Conservation (phyloP, 2,113 vertebrate genomes). For the Siniperca chuatsi region DNA sequence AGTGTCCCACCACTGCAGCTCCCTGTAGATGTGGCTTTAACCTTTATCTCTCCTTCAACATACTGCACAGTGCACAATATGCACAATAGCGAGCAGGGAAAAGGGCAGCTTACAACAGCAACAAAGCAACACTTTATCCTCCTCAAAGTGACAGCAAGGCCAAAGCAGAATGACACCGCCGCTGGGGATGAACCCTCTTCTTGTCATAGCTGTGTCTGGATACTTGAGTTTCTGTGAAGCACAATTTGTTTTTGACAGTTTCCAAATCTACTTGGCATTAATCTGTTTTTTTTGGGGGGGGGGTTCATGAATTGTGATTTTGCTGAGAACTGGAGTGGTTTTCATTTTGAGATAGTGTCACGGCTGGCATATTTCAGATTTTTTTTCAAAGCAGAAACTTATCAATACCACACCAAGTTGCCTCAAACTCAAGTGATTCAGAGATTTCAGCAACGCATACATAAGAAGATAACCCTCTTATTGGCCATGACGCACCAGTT, state of each 20-base stretch:
- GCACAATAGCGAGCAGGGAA: constrained; percentile 36
- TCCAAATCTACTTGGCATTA: constrained; percentile 48
- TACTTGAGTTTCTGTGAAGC: constrained; percentile 11
- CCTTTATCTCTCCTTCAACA: constrained; percentile 81
- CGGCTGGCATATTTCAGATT: neutral
- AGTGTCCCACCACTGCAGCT: constrained; percentile 31
- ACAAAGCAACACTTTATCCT: constrained; percentile 67
- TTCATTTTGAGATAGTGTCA: constrained; percentile 7
- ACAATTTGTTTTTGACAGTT: constrained; percentile 35
- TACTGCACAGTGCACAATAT: constrained; percentile 50
- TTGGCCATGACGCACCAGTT: constrained; percentile 62
- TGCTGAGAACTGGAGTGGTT: neutral
- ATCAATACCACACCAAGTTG: constrained; percentile 15
- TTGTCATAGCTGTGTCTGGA: neutral
- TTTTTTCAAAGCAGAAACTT: constrained; percentile 7
- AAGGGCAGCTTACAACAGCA: constrained; percentile 60
- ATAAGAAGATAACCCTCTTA: constrained; percentile 70
- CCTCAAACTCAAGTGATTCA: constrained; percentile 49
- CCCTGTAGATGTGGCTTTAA: constrained; percentile 72
- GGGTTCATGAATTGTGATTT: neutral
- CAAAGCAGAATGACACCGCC: constrained; percentile 38
- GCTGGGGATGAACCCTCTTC: constrained; percentile 47
- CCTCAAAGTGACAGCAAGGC: constrained; percentile 56
- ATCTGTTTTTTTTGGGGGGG: constrained; percentile 18
- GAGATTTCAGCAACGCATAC: constrained; percentile 11